Conservation (phyloP, 2,113 vertebrate species). For the Butorides virescens region DNA sequence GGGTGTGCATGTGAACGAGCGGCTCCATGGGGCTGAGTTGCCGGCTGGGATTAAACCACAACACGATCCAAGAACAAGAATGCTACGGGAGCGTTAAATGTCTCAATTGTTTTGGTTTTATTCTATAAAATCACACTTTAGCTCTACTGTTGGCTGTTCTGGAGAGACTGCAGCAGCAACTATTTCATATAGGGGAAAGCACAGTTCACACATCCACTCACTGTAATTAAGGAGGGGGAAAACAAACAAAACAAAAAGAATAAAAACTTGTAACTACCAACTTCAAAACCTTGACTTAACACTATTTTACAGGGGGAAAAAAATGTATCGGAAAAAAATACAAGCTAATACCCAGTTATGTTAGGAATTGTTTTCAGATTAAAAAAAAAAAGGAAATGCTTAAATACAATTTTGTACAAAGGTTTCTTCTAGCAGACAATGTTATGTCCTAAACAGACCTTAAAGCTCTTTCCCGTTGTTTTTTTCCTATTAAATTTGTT, state of each 20-base stretch:
- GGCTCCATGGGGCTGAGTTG: no score
- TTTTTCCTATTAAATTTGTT: neutral
- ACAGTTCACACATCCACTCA: neutral
- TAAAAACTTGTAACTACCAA: neutral
- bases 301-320: neutral
- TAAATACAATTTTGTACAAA: neutral
- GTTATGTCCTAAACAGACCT: neutral
- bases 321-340: neutral
- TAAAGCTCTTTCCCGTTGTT: neutral
- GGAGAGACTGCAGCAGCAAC: neutral
- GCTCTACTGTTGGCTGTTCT: neutral
- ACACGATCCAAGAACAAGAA: neutral
- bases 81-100: neutral
- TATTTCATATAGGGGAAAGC: neutral
- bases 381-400: neutral
- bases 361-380: neutral
- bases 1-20: no score
- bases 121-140: neutral
- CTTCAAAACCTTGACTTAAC: neutral
- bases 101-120: neutral
- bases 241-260: neutral
- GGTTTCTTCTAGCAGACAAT: neutral
- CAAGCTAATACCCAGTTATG: neutral
- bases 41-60: no score
- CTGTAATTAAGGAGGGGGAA: neutral